Evolutionary conservation across 1,140 invertebrate genomes (phyloP), one percentile per base, ranked within the genome.

Genomic region (Neelides sp.): DNA sequence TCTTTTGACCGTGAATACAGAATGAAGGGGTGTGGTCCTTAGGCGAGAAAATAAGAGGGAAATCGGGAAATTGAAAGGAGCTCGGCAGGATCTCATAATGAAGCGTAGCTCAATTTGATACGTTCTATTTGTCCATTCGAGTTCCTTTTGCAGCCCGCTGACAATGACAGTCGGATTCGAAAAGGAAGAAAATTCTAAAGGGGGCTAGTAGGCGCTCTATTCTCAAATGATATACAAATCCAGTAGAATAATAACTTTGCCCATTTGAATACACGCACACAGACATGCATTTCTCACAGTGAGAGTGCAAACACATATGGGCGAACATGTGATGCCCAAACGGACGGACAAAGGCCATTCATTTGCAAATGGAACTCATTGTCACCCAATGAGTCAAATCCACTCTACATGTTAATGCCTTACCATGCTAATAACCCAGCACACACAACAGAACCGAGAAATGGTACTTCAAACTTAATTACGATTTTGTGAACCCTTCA

Each of bases 181-280:
- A 45, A 45, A 45, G 34, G 42, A 45, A 45, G 27, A 45, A 45
- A 30, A 45, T 32, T 32, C 27, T n/a, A n/a, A n/a, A 45, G 42
- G 42, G 42, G 42, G 13, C 17, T 32, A 22, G 42, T 17, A 8
- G 26, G 23, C 27, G 8, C 32, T 10, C 22, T 30, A 30, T 20
- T 45, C 13, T 45, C 22, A 32, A 22, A 45, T 15, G 30, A 17
- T 3, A 28, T 10, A 32, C 24, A 15, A 23, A 22, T 43, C 27
- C 17, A 27, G 15, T 32, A 45, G 34, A 32, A 30, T 15, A 20
- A 13, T 22, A 32, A 45, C 15, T 17, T 45, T 20, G 40, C 23
- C 28, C 24, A 42, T 22, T 23, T 22, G 40, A 26, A 42, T 15
- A 10, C 24, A 12, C n/a, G 19, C 22, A 26, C 4, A 23, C 24